Percentiles rank a stretch among this genome's conserved stretches.
Evolutionary conservation across 2,888 invertebrate species (phyloP).

Genomic region (Asteroscopus sphinx): DNA sequence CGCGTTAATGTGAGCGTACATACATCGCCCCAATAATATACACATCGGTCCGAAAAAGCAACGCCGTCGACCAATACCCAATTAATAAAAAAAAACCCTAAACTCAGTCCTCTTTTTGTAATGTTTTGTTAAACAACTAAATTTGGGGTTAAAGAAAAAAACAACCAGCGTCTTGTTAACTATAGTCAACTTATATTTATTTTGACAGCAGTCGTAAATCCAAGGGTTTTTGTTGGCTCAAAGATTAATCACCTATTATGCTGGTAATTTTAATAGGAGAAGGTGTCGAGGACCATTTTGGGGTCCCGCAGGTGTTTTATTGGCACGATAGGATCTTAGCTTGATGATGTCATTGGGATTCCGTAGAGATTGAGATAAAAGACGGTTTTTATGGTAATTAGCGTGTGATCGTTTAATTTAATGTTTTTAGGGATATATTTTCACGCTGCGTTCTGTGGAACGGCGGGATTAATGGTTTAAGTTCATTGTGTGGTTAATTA

Average conservation of each 20-base stretch:
- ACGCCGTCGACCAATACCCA: slow-evolving; percentile 75
- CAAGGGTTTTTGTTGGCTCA: slow-evolving; percentile 73
- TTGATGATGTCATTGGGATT: slow-evolving; percentile 58
- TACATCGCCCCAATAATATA: slow-evolving; percentile 72
- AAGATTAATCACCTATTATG: slow-evolving; percentile 87
- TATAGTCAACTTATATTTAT: slow-evolving; percentile 79
- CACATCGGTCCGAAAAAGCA: slow-evolving; percentile 67
- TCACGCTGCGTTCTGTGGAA: slow-evolving; percentile 44
- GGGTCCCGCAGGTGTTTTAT: slow-evolving; percentile 62
- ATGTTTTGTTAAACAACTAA: slow-evolving; percentile 88
- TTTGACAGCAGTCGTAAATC: slow-evolving; percentile 84
- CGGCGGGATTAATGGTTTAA: slow-evolving; percentile 26
- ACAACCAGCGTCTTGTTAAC: slow-evolving; percentile 69
- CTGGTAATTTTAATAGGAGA: slow-evolving; percentile 84
- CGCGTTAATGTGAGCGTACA: slow-evolving; percentile 72
- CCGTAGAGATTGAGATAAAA: slow-evolving; percentile 59
- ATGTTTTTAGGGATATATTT: slow-evolving; percentile 48
- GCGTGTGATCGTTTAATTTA: slow-evolving; percentile 56
- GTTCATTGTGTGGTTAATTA: slow-evolving; percentile 43
- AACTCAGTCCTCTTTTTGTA: slow-evolving; percentile 70
- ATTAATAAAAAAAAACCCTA: slow-evolving; percentile 79
- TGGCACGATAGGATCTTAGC: slow-evolving; percentile 52
- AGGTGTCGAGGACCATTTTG: slow-evolving; percentile 75
- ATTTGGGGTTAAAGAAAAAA: slow-evolving; percentile 73
- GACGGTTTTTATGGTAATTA: slow-evolving; percentile 60